Evolutionary conservation across 2,113 vertebrate species (phyloP), one percentile per base, ranked within the genome.

Genomic region (Oxygymnocypris stewartii): DNA sequence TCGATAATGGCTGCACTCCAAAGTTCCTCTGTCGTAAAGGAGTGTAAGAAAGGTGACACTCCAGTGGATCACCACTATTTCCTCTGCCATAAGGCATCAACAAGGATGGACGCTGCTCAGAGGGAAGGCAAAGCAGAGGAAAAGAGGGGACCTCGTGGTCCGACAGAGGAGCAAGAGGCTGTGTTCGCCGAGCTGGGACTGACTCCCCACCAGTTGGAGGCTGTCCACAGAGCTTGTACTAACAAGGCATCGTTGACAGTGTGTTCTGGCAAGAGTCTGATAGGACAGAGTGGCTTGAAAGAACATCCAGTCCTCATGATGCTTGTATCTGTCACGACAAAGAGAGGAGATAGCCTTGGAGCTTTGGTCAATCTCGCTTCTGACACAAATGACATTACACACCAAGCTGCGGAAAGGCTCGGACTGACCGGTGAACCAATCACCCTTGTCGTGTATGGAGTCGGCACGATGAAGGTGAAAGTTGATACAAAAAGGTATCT

Each of bases 161-260:
- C 31, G 13, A 69, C 65, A 37, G 67, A 71, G 67, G 67, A 73
- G 42, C 74, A 76, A 76, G 42, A 76, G 1, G 74, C 42, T 76
- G 74, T 76, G 74, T 76, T 76, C 12, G 12, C 42, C 0, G 42
- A 47, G 42, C 28, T 76, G n/a, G 42, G 44, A 47, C 40, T 25
- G 37, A 75, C 73, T 75, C 73, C 42, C 11, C 20, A 74, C 69
- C 69, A 73, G 35, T 73, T 73, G 35, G 69, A 73, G 16, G 69
- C 35, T 73, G 35, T 73, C 71, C 23, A 42, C 23, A 75, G 42
- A 47, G 42, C 40, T 10, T 75, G 73, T 75, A 75, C 73, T 47
- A 75, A 75, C 73, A 75, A 47, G 42, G 42, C 73, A 47, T 14
- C 42, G 4, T 75, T 23, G 11, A 75, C 42, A 25, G 73, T 75